Evolutionary conservation across 2,113 vertebrate species (phyloP).

Genomic region (Syngnathus floridae): DNA sequence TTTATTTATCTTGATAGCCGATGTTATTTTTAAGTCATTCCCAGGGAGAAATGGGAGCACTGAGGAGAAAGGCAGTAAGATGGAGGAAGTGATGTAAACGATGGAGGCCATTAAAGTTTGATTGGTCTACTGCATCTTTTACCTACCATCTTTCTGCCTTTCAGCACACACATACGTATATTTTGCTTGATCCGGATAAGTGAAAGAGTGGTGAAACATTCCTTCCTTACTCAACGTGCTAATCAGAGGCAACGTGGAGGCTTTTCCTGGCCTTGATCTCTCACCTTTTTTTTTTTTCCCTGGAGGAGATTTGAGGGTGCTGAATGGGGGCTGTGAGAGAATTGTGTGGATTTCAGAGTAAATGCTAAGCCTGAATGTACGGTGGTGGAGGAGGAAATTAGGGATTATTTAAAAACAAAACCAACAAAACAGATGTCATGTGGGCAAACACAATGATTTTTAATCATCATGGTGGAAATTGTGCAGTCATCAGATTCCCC

Average conservation of each 20-base stretch:
- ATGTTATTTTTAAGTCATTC: slow-evolving; percentile 24
- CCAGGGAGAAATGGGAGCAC: not conserved
- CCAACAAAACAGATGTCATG: slow-evolving; percentile 4
- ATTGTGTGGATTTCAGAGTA: slow-evolving; percentile 16
- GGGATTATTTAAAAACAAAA: slow-evolving; percentile 22
- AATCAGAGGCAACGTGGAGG: slow-evolving; percentile 29
- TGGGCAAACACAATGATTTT: slow-evolving; percentile 6
- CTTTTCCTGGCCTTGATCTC: slow-evolving; percentile 8
- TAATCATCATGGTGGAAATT: slow-evolving; percentile 4
- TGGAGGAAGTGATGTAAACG: slow-evolving; percentile 41
- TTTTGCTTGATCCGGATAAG: slow-evolving; percentile 7
- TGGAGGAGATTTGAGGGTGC: slow-evolving; percentile 8
- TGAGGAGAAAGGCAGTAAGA: slow-evolving; percentile 5
- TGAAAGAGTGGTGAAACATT: slow-evolving; percentile 13
- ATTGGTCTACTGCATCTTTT: slow-evolving; percentile 34
- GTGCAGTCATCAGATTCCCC: not conserved
- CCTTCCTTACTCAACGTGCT: slow-evolving; percentile 28
- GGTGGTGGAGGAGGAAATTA: slow-evolving; percentile 3
- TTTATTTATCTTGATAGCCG: slow-evolving; percentile 18
- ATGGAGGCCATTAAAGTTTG: slow-evolving; percentile 55
- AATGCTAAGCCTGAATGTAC: slow-evolving; percentile 22
- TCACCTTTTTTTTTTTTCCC: slow-evolving; percentile 7
- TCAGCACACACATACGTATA: slow-evolving; percentile 4
- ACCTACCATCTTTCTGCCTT: slow-evolving; percentile 8
- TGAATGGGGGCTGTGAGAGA: slow-evolving; percentile 4